These are phyloP conservation scores for Caenorhabditis imperialis DNA, from an alignment of 2,888 invertebrate genomes.

Conservation along the genomic window DNA sequence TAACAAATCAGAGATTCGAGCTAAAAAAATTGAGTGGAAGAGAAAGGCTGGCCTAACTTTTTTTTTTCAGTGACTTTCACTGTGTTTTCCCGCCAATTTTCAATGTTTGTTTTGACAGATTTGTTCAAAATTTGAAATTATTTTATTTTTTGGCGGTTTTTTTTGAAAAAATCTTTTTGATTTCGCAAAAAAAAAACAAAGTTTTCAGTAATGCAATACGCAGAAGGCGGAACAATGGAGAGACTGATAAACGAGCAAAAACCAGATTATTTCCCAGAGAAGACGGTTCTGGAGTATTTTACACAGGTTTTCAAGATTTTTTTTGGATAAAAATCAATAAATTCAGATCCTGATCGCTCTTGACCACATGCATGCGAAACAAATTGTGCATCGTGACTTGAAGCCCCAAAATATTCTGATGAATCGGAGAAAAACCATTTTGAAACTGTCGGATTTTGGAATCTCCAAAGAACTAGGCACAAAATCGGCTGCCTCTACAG, in stretches of 20 bases:
- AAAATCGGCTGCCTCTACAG: conserved; percentile 80
- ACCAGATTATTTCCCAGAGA: conserved; percentile 82
- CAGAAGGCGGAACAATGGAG: conserved; percentile 81
- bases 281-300: conserved; percentile 80
- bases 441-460: conserved; percentile 69
- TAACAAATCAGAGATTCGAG: too few species aligned
- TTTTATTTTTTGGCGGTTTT: too few species aligned
- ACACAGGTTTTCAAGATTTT: conserved; percentile 62
- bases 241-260: conserved; percentile 79
- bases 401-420: conserved; percentile 89
- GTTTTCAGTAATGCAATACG: conserved; percentile 89
- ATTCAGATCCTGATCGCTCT: conserved; percentile 86
- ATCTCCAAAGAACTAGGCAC: conserved; percentile 79
- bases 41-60: too few species aligned
- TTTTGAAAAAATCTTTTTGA: background rate
- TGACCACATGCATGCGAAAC: conserved; percentile 86
- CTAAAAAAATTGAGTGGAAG: too few species aligned
- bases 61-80: too few species aligned
- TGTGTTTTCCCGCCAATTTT: too few species aligned
- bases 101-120: too few species aligned
- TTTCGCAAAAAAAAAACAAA: conserved; percentile 5
- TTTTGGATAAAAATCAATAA: background rate
- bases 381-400: conserved; percentile 88
- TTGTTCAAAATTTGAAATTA: too few species aligned
- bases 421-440: conserved; percentile 82